Evolutionary conservation across 2,888 invertebrate species (phyloP).

Genomic region (Acrocera orbiculus): DNA sequence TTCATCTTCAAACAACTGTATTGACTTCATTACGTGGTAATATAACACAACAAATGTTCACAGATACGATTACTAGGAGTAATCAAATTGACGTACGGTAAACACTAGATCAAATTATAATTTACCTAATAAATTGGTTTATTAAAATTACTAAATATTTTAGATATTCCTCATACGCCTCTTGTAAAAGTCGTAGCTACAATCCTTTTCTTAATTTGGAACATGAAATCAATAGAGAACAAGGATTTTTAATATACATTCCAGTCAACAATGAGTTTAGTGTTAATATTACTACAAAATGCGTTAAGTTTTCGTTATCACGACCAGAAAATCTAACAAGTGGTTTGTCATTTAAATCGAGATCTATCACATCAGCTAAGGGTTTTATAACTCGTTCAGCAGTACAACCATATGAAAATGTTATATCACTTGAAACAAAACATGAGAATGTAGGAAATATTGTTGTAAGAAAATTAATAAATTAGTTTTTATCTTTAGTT

Average conservation of each 20-base stretch:
- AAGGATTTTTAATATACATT: conserved; percentile 46
- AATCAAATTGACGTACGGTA: conserved; percentile 44
- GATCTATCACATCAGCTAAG: conserved; percentile 27
- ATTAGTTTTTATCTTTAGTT: conserved; percentile 16
- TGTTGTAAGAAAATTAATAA: neutral
- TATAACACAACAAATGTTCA: conserved; percentile 40
- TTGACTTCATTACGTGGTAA: conserved; percentile 53
- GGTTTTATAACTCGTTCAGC: conserved; percentile 26
- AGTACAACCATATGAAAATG: conserved; percentile 22
- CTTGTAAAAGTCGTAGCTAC: conserved; percentile 33
- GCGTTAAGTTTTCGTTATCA: conserved; percentile 24
- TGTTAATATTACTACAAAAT: conserved; percentile 21
- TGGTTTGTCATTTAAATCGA: conserved; percentile 29
- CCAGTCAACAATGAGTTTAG: conserved; percentile 37
- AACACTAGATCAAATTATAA: neutral
- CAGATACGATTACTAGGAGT: conserved; percentile 38
- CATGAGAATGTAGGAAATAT: conserved; percentile 16
- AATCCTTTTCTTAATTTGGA: conserved; percentile 47
- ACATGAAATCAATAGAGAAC: conserved; percentile 47
- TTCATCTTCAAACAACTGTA: conserved; percentile 31
- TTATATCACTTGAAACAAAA: conserved; percentile 24
- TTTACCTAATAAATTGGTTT: neutral
- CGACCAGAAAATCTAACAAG: conserved; percentile 28
- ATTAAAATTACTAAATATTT: conserved; percentile 3
- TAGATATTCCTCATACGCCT: conserved; percentile 38